Evolutionary conservation across 1,140 invertebrate species (phyloP), one percentile per base, ranked within the genome.

Genomic region (Latrodectus geometricus): DNA sequence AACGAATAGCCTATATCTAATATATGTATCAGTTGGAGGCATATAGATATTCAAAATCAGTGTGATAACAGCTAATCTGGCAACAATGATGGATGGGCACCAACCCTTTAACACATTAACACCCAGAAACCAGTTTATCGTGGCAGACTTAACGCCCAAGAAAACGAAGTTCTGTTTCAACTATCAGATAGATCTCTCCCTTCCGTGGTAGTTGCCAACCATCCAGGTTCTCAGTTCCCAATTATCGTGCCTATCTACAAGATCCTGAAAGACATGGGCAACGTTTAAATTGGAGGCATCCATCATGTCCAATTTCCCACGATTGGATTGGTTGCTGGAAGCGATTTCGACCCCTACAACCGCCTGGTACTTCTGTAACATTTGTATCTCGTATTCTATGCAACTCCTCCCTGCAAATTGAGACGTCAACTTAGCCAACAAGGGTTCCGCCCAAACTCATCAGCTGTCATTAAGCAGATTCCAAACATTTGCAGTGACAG

Each of bases 401-500:
- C 74, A 15, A 54, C 54, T 21, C 54, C 15, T 15, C 76, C 56
- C 76, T 21, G 17, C 54, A 61, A 78, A 78, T 78, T 65, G 61
- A 78, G 76, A 52, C 76, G 61, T 78, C 76, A 78, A 54, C 76
- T 49, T 35, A 21, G 56, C 48, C 61, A 78, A 78, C 76, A 20
- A 78, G 76, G 76, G 76, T 61, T 12, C 54, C 76, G 76, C 76
- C 76, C 76, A n/a, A 61, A 20, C 52, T 76, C 74, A 76, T 76
- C 74, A 76, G 74, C 52, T 54, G 52, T 76, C 74, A 76, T 76
- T 76, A 76, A 35, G 35, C 35, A 35, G 35, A 35, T 35, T 35
- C 35, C 35, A 35, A 5, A 5, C 35, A 1, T 35, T 35, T 35
- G 2, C 5, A 35, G 35, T 35, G 35, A 35, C 35, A 35, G 35